Base-by-base conservation (phyloP, 2,797 vertebrate species). In the Sebastolobus altivelis region DNA sequence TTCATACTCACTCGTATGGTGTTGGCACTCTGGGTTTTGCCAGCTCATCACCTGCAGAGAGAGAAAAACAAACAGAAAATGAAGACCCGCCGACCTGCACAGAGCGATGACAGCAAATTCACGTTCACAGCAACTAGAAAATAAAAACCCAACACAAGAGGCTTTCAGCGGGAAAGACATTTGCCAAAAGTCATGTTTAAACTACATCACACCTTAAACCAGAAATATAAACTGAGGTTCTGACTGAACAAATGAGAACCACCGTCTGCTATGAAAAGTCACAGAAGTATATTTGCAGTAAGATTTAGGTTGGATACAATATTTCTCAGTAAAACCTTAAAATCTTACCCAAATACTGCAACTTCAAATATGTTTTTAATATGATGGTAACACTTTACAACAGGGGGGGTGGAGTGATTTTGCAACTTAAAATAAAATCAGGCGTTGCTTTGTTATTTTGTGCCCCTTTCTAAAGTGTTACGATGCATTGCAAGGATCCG, bases 31-130 rank as follows among this genome's bases (percentile, higher is more conserved):
- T 97, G 85, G 94, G 75, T 88, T 97, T 98, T 84, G 95, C 95
- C 89, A 99, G 94, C 88, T 99, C 98, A 88, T 99, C 98, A 94
- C 95, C 98, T 99, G 93, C 88, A 93, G 80, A 70, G 54, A 80
- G 49, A 87, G 68, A 72, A 85, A 88, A 83, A 86, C 78, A 88
- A 79, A 75, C 62, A 31, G 10, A 62, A 75, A 65, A 54, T 67
- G 8, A 60, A 60, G 56, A 65, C 12, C 9, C 10, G 6, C 40
- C 71, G 38, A 35, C 63, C 25, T 10, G 43, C 63, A 38, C 31
- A 1, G 31, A 35, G 70, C 4, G 74, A 75, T 58, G 79, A 90
- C 80, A 75, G 78, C n/a, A 68, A 61, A 76, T 8, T 77, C 40
- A 70, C 20, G 37, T 74, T 62, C 58, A 75, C 52, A 69, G 43